These are phyloP conservation scores for Chydorus sphaericus DNA, from an alignment of 2,888 invertebrate genomes.

Conservation along the genomic window DNA sequence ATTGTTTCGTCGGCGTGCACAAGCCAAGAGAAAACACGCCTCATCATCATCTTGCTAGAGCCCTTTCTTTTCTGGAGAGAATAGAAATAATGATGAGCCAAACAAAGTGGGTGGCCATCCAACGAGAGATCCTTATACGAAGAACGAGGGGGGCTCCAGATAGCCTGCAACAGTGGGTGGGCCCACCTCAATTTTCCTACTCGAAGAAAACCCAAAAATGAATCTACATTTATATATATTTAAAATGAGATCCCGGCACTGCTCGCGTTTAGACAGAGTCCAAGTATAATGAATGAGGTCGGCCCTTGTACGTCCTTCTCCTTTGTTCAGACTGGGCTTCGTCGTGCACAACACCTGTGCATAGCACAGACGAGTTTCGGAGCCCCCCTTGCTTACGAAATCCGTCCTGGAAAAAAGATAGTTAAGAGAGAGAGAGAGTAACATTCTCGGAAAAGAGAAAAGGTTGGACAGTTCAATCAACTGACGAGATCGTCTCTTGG, in stretches of 20 bases:
- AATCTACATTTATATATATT: neutral
- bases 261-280: constrained; percentile 4
- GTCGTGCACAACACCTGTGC: neutral
- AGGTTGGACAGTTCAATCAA: too few relatives aligned
- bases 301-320: neutral
- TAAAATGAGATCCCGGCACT: neutral
- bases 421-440: too few relatives aligned
- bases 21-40: constrained; percentile 6
- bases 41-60: constrained; percentile 1
- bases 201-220: neutral
- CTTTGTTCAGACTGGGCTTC: neutral
- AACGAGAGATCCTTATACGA: neutral
- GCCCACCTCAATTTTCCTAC: constrained; percentile 3
- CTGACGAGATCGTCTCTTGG: too few relatives aligned
- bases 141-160: neutral
- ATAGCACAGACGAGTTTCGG: too few relatives aligned
- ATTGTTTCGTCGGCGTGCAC: constrained; percentile 4
- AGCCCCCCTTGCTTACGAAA: too few relatives aligned
- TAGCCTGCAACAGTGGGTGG: neutral
- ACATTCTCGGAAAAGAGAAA: too few relatives aligned
- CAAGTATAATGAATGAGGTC: constrained; percentile 7
- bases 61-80: constrained; percentile 3
- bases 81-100: constrained; percentile 1
- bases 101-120: constrained; percentile 7
- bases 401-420: too few relatives aligned